Percentiles rank a stretch among this genome's conserved stretches.
These are phyloP conservation scores for Toxotes jaculatrix DNA, from an alignment of 2,113 vertebrate genomes.

Conservation along the genomic window DNA sequence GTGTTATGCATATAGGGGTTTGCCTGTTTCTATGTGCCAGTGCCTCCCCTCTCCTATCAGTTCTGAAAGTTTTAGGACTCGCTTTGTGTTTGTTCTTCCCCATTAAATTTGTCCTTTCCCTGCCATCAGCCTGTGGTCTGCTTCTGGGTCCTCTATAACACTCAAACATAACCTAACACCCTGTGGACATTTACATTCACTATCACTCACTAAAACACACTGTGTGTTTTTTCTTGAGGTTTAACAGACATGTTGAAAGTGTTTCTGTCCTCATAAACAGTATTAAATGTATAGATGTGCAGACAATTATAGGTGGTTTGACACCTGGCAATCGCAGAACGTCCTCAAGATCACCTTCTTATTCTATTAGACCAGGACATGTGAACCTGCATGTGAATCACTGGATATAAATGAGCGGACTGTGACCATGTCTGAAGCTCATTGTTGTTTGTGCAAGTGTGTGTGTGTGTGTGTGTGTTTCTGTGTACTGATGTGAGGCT, in stretches of 20 bases:
- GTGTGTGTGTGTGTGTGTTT: neutral
- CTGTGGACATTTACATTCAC: too few relatives aligned
- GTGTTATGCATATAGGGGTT: too few relatives aligned
- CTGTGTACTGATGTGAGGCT: neutral
- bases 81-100: too few relatives aligned
- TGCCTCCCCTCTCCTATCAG: too few relatives aligned
- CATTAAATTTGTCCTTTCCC: too few relatives aligned
- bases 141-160: too few relatives aligned
- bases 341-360: neutral
- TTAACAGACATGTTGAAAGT: neutral
- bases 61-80: too few relatives aligned
- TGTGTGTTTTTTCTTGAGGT: neutral
- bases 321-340: neutral
- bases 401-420: neutral
- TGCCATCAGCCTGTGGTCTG: too few relatives aligned
- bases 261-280: neutral
- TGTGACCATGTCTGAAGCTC: neutral
- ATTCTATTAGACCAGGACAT: neutral
- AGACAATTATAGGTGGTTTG: neutral
- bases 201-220: too few relatives aligned
- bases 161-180: too few relatives aligned
- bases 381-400: neutral
- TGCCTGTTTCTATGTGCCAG: too few relatives aligned
- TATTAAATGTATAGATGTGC: neutral
- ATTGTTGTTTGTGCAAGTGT: neutral